phyloP scores from a whole-genome alignment of 2,888 invertebrate species.

The Leptinotarsa juncta region DNA sequence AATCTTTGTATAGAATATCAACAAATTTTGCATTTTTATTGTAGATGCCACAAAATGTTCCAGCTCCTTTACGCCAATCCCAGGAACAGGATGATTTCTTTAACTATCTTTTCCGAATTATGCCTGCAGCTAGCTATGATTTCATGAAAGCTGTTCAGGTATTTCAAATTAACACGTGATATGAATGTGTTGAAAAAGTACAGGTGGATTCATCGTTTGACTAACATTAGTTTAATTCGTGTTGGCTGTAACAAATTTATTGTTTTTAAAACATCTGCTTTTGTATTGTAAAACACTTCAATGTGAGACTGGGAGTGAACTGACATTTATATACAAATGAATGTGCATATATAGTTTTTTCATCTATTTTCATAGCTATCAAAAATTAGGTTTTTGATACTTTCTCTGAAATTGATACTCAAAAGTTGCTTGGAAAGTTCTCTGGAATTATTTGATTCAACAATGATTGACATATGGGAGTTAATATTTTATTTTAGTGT shows the following conservation, averaged over 20 bases:
- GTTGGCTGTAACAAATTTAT: neutral
- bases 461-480: too few species aligned
- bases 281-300: neutral
- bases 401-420: too few species aligned
- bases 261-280: neutral
- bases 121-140: slow-evolving; percentile 63
- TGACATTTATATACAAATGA: neutral
- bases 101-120: slow-evolving; percentile 63
- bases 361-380: too few species aligned
- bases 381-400: too few species aligned
- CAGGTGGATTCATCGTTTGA: slow-evolving; percentile 14
- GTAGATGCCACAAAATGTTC: slow-evolving; percentile 37
- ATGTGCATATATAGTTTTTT: neutral
- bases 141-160: slow-evolving; percentile 63
- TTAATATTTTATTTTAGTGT: too few species aligned
- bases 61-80: slow-evolving; percentile 18
- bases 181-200: neutral
- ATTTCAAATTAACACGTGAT: slow-evolving; percentile 33
- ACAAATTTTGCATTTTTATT: slow-evolving; percentile 32
- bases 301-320: neutral
- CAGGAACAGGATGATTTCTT: slow-evolving; percentile 60
- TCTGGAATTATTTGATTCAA: too few species aligned
- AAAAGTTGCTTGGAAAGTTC: too few species aligned
- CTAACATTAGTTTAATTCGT: slow-evolving; percentile 14
- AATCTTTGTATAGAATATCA: slow-evolving; percentile 23